These are phyloP conservation scores for Deilephila elpenor DNA, from an alignment of 2,888 invertebrate genomes.

Conservation along the genomic window DNA sequence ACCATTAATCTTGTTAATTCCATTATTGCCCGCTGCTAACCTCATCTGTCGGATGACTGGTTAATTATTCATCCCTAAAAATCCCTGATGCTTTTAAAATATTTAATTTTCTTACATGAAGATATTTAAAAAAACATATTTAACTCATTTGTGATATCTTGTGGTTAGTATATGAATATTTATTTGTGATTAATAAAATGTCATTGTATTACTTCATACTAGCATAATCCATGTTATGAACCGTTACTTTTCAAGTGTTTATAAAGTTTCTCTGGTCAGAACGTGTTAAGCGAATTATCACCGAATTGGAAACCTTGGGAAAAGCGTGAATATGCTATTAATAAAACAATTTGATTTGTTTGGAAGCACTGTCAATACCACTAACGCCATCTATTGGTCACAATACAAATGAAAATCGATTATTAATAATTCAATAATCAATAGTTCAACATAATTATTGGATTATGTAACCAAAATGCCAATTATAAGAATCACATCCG, in stretches of 20 bases:
- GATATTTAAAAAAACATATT: background rate
- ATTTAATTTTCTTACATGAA: constrained; percentile 2
- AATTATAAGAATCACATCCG: no score
- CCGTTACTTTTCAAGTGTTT: no score
- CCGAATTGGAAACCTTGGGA: no score
- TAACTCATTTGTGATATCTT: background rate
- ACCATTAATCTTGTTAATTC: constrained; percentile 20
- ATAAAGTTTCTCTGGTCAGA: no score
- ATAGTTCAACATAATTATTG: no score
- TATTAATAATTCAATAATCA: no score
- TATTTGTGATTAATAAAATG: no score
- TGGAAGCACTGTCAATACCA: background rate
- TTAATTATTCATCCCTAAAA: constrained; percentile 23
- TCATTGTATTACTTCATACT: no score
- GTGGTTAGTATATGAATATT: no score
- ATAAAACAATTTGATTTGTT: background rate
- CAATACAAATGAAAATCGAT: background rate
- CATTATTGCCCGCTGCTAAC: constrained; percentile 17
- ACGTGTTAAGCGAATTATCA: no score
- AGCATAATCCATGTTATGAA: no score
- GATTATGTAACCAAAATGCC: no score
- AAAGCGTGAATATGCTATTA: background rate
- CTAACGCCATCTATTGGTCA: background rate
- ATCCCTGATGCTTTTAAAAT: constrained; percentile 11
- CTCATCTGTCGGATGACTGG: constrained; percentile 10